These are phyloP conservation scores for Papilio machaon DNA, from an alignment of 1,140 invertebrate species.

Conservation along the genomic window DNA sequence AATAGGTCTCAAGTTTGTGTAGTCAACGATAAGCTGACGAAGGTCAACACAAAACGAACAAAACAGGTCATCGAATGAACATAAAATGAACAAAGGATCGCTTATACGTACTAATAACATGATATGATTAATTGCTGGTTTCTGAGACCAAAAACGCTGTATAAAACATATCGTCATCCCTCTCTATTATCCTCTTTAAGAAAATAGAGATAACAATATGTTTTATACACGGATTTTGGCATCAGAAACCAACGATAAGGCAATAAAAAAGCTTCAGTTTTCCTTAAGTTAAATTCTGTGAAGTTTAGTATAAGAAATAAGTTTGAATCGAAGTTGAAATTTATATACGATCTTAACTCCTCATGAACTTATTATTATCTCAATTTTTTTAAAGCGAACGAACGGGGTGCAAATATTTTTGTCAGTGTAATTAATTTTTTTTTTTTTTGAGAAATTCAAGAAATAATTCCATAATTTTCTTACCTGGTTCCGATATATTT, in stretches of 20 bases:
- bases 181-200: too few relatives aligned
- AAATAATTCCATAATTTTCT: background rate
- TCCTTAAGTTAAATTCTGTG: background rate
- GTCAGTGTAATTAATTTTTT: too few relatives aligned
- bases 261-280: background rate
- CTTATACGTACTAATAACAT: background rate
- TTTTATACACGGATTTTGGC: background rate
- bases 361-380: too few relatives aligned
- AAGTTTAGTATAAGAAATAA: background rate
- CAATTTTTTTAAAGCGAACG: too few relatives aligned
- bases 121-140: background rate
- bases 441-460: too few relatives aligned
- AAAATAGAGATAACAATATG: too few relatives aligned
- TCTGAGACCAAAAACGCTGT: background rate
- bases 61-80: background rate
- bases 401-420: too few relatives aligned
- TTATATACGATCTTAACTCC: too few relatives aligned
- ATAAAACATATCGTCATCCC: too few relatives aligned
- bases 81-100: background rate
- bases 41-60: constrained; percentile 10
- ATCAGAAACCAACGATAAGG: background rate
- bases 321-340: background rate
- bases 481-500: background rate
- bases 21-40: constrained; percentile 1
- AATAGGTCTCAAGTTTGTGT: background rate